Evolutionary conservation across 2,888 invertebrate genomes (phyloP).

Genomic region (Malachius bipustulatus): DNA sequence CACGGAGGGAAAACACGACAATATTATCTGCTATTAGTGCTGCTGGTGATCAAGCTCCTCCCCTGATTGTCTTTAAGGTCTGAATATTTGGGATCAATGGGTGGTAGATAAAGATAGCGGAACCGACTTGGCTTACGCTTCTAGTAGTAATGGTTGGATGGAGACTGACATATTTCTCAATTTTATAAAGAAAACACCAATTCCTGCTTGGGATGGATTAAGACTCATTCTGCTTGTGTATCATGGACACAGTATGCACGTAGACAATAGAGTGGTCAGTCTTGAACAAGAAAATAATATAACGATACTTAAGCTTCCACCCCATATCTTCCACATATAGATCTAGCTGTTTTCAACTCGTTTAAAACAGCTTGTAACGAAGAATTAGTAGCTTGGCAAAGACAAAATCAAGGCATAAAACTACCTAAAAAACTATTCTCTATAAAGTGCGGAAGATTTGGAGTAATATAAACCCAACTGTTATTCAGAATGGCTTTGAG

Average conservation of each 20-base stretch:
- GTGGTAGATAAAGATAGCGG: constrained; percentile 20
- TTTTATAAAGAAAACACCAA: constrained; percentile 24
- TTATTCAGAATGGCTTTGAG: constrained; percentile 8
- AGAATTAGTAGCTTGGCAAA: constrained; percentile 7
- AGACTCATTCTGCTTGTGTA: constrained; percentile 26
- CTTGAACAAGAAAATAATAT: constrained; percentile 16
- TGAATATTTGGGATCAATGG: constrained; percentile 28
- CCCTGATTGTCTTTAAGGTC: constrained; percentile 26
- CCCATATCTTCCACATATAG: constrained; percentile 24
- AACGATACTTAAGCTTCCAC: constrained; percentile 25
- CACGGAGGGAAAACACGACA: constrained; percentile 25
- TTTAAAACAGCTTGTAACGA: constrained; percentile 12
- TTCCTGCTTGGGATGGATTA: constrained; percentile 22
- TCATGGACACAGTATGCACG: constrained; percentile 27
- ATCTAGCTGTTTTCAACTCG: constrained; percentile 21
- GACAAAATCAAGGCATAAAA: not conserved
- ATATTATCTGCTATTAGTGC: constrained; percentile 20
- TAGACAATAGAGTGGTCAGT: constrained; percentile 17
- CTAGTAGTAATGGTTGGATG: constrained; percentile 22
- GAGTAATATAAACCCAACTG: constrained; percentile 6
- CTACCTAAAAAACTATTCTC: constrained; percentile 3
- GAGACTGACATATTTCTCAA: constrained; percentile 27
- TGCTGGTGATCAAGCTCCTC: constrained; percentile 24
- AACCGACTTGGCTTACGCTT: constrained; percentile 12
- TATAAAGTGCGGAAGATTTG: constrained; percentile 6